Conservation (phyloP, 2,797 vertebrate species). For the Propithecus deckenii region DNA sequence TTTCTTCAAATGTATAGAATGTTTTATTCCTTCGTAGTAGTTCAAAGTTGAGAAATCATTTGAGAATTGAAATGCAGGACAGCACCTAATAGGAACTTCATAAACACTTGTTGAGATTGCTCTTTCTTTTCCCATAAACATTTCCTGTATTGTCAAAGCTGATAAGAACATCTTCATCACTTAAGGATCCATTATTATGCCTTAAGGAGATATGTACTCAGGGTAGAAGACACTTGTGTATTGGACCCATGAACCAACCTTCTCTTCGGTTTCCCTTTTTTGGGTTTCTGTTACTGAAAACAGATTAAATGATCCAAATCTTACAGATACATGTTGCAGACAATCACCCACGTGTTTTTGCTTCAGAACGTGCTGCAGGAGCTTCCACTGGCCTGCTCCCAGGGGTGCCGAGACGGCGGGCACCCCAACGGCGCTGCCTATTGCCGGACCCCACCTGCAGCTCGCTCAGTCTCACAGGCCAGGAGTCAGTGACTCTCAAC, state of each 20-base stretch:
- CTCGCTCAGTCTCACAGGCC: too few relatives aligned
- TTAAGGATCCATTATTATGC: constrained; percentile 53
- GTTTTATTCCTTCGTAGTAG: constrained; percentile 47
- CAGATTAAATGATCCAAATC: constrained; percentile 93
- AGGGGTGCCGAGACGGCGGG: too few relatives aligned
- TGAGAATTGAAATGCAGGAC: constrained; percentile 63
- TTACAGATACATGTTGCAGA: constrained; percentile 92
- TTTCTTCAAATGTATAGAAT: constrained; percentile 57
- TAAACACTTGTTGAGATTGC: constrained; percentile 59
- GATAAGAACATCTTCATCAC: too few relatives aligned
- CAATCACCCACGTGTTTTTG: constrained; percentile 90
- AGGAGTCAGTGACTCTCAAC: too few relatives aligned
- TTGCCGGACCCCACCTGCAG: too few relatives aligned
- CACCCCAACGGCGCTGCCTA: too few relatives aligned
- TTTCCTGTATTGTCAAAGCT: too few relatives aligned
- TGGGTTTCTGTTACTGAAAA: constrained; percentile 88
- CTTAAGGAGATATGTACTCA: constrained; percentile 92
- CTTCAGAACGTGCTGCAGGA: constrained; percentile 88
- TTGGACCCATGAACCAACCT: constrained; percentile 90
- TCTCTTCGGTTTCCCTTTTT: constrained; percentile 82
- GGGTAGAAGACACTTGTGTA: constrained; percentile 93
- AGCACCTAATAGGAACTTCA: constrained; percentile 61
- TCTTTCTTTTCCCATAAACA: constrained; percentile 42
- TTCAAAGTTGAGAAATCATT: constrained; percentile 49
- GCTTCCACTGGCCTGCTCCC: too few relatives aligned